phyloP scores from a whole-genome alignment of 2,113 vertebrate genomes.

The Sinocyclocheilus grahami region DNA sequence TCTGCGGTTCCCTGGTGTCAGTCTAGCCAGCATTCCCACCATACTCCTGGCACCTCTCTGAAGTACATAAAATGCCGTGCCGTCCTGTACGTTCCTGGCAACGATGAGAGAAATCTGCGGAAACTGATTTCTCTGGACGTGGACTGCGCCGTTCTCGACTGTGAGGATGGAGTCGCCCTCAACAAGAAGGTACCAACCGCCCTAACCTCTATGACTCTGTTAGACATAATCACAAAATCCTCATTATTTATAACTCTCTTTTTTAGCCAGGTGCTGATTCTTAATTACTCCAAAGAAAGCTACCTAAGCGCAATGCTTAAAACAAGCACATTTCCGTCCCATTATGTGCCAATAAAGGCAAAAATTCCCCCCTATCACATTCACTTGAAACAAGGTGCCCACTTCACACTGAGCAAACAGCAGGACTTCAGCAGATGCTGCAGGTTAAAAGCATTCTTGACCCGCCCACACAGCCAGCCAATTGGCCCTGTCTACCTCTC shows the following conservation, averaged over 20 bases:
- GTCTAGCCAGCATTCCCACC: slow-evolving; percentile 61
- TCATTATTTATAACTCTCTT: slow-evolving; percentile 44
- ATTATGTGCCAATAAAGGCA: slow-evolving; percentile 75
- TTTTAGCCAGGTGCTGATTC: slow-evolving; percentile 71
- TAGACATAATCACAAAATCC: slow-evolving; percentile 23
- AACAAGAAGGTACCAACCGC: slow-evolving; percentile 86
- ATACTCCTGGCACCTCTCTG: slow-evolving; percentile 68
- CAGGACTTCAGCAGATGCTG: slow-evolving; percentile 79
- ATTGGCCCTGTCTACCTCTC: slow-evolving; percentile 75
- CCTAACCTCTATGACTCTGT: slow-evolving; percentile 21
- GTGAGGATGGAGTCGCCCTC: slow-evolving; percentile 94
- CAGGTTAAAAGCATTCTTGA: slow-evolving; percentile 81
- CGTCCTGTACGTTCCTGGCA: slow-evolving; percentile 92
- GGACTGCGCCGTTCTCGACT: slow-evolving; percentile 94
- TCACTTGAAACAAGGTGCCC: slow-evolving; percentile 81
- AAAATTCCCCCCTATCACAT: slow-evolving; percentile 64
- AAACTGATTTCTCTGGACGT: slow-evolving; percentile 88
- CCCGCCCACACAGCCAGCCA: slow-evolving; percentile 72
- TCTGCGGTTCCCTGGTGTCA: slow-evolving; percentile 58
- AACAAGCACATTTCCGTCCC: slow-evolving; percentile 73
- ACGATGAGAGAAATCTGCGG: slow-evolving; percentile 90
- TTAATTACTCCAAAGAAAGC: slow-evolving; percentile 73
- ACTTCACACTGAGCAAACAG: slow-evolving; percentile 78
- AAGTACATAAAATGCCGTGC: slow-evolving; percentile 89
- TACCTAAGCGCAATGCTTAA: slow-evolving; percentile 75